Evolutionary conservation across 92 coral and sea anemone species (phyloP).

Genomic region (Paramuricea clavata): DNA sequence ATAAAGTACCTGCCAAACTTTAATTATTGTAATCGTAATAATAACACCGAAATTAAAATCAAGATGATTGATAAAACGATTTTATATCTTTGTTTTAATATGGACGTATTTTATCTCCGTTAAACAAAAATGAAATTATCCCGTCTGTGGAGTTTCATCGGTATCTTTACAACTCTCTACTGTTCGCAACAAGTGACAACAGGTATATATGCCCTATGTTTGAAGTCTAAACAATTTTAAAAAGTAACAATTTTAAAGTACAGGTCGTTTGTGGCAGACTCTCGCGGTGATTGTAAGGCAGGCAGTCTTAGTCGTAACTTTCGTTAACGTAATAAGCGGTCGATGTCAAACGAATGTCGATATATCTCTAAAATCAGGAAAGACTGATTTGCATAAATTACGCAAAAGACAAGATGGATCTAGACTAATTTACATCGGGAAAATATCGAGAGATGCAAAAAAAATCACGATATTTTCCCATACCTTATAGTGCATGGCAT

Average conservation of each 20-base stretch:
- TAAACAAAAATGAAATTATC: not conserved
- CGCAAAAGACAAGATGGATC: too few species aligned
- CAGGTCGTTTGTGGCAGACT: not conserved
- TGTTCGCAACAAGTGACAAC: constrained; percentile 8
- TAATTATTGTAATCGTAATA: not conserved
- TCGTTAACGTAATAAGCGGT: too few species aligned
- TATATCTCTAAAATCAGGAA: too few species aligned
- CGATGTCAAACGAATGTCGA: too few species aligned
- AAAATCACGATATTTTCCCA: too few species aligned
- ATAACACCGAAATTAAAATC: not conserved
- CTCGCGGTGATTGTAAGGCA: not conserved
- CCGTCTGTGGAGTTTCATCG: not conserved
- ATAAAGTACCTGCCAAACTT: not conserved
- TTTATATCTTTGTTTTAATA: not conserved
- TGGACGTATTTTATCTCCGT: not conserved
- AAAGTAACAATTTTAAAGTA: not conserved
- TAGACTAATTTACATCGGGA: too few species aligned
- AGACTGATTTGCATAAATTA: too few species aligned
- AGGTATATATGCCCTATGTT: not conserved
- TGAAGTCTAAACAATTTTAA: not conserved
- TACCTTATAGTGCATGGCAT: too few species aligned
- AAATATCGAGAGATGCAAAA: too few species aligned
- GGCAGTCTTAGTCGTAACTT: not conserved
- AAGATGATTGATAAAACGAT: not conserved
- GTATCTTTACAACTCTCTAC: not conserved